Percentiles rank a stretch among this genome's conserved stretches.
phyloP scores from a whole-genome alignment of 2,797 vertebrate genomes.

The Pangasius larnaudii region DNA sequence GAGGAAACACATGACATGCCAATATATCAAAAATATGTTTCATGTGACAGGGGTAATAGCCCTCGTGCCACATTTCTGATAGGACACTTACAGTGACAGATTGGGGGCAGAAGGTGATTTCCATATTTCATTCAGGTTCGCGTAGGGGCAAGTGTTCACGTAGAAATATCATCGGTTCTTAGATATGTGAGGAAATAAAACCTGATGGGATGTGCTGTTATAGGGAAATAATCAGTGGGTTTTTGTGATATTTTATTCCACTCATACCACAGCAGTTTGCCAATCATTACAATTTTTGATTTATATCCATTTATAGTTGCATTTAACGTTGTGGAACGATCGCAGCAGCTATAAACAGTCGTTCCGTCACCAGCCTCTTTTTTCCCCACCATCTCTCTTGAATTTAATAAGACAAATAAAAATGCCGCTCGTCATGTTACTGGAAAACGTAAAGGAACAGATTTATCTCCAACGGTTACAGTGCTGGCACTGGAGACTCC shows the following conservation, averaged over 20 bases:
- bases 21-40: constrained; percentile 39
- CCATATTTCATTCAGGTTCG: background rate
- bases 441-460: background rate
- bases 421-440: background rate
- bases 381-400: background rate
- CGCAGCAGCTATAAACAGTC: too few relatives aligned
- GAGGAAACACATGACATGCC: constrained; percentile 23
- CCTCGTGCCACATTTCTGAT: constrained; percentile 40
- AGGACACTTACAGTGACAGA: constrained; percentile 47
- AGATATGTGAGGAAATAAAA: background rate
- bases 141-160: background rate
- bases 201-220: background rate
- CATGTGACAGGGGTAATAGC: constrained; percentile 45
- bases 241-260: too few relatives aligned
- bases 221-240: background rate
- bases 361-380: background rate
- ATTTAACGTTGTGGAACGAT: background rate
- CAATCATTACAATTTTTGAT: background rate
- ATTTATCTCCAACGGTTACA: background rate
- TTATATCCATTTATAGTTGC: background rate
- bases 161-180: constrained; percentile 8
- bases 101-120: constrained; percentile 45
- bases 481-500: background rate
- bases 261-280: background rate
- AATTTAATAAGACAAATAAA: background rate